phyloP scores from a whole-genome alignment of 2,888 invertebrate genomes.

The Agonopterix alstromeriana region DNA sequence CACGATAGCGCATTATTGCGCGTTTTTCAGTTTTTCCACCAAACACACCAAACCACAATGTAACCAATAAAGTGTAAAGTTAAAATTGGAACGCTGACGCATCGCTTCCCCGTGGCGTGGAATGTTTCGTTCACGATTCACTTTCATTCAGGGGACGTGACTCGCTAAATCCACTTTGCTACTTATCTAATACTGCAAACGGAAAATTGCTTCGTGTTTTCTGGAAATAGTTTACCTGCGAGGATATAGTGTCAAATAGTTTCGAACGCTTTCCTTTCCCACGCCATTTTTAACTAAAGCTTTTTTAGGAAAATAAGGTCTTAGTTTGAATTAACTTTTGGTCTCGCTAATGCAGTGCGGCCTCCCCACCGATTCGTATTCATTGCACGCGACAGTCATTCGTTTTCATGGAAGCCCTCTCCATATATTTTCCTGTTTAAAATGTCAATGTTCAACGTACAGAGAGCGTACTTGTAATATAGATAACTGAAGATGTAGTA shows the following conservation, averaged over 20 bases:
- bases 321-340: slow-evolving; percentile 27
- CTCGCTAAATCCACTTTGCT: slow-evolving; percentile 48
- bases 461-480: not conserved
- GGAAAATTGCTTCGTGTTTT: slow-evolving; percentile 11
- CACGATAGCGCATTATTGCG: too few relatives aligned
- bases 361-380: slow-evolving; percentile 30
- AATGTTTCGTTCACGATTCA: slow-evolving; percentile 40
- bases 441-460: slow-evolving; percentile 22
- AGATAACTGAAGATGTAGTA: slow-evolving; percentile 3
- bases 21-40: too few relatives aligned
- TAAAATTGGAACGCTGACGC: slow-evolving; percentile 25
- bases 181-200: slow-evolving; percentile 31
- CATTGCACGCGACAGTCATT: slow-evolving; percentile 36
- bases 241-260: slow-evolving; percentile 9
- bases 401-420: slow-evolving; percentile 26
- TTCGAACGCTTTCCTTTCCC: slow-evolving; percentile 2
- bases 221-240: slow-evolving; percentile 11
- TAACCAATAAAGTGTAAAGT: slow-evolving; percentile 10
- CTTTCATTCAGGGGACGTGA: slow-evolving; percentile 50
- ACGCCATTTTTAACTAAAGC: not conserved
- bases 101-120: slow-evolving; percentile 33
- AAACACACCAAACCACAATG: not conserved
- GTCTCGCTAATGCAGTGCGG: slow-evolving; percentile 23
- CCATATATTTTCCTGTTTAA: slow-evolving; percentile 31
- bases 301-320: slow-evolving; percentile 1